Base-by-base conservation (phyloP, 1,140 invertebrate genomes). In the Mercenaria mercenaria region DNA sequence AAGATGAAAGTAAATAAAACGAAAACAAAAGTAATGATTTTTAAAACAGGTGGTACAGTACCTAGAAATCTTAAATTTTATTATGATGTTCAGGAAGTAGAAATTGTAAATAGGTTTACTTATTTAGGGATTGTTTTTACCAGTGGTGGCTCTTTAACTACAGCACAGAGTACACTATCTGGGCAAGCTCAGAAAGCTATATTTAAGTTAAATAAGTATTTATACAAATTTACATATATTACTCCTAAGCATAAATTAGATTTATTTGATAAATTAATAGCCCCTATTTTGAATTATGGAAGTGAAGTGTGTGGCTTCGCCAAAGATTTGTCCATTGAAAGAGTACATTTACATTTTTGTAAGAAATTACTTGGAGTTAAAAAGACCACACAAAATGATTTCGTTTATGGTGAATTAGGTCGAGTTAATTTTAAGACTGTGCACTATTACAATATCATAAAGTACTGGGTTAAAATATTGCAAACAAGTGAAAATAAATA, bases 131-230 rank as follows among this genome's bases (percentile, higher is more conserved):
- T 83, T 69, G 23, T 72, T 47, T 72, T 69, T 26, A 84, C 81
- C 4, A 23, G 11, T 39, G 81, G 59, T 69, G 59, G 59, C 10
- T 84, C 64, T 26, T 72, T 84, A 69, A 50, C 23, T 20, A 47
- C 34, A 47, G 43, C 64, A 47, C 67, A 50, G 37, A 72, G 26
- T 20, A 69, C 37, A 34, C 32, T 84, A 8, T 29, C 64, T 43
- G 82, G 32, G 15, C 56, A 84, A 72, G 37, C 61, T 11, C 29
- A 23, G 20, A 84, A 84, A 69, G 77, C 77, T 29, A 80, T 80
- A 47, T 80, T 80, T 23, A 43, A 43, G 43, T n/a, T 41, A 39
- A 43, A 77, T 1, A 52, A 52, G 47, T 47, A 77, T 26, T 59
- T 56, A 20, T 59, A 20, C 20, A 80, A 61, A 34, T 80, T 80